Conservation (phyloP, 2,888 invertebrate genomes). For the Chironomus tentans region DNA sequence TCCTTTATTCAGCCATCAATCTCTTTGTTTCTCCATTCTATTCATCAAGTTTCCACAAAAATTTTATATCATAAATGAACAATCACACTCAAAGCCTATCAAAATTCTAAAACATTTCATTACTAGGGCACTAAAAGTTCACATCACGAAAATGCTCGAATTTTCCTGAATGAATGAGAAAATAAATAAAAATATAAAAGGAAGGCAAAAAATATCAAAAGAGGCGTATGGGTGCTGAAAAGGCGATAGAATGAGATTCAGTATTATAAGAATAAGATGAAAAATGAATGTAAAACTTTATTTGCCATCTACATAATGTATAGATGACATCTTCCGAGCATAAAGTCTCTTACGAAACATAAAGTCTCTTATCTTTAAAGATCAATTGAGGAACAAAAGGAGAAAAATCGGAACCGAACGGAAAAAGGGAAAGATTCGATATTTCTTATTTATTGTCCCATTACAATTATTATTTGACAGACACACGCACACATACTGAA, state of each 20-base stretch:
- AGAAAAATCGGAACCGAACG: background rate
- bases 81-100: too few species aligned
- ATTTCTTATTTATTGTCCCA: slow-evolving; percentile 23
- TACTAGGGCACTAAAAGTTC: too few species aligned
- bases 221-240: too few species aligned
- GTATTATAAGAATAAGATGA: background rate
- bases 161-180: too few species aligned
- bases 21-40: too few species aligned
- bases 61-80: too few species aligned
- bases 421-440: background rate
- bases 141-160: too few species aligned
- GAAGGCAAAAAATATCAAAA: too few species aligned
- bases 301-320: background rate
- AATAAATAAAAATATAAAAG: too few species aligned
- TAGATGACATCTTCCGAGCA: background rate
- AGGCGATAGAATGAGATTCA: too few species aligned
- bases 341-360: background rate
- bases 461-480: slow-evolving; percentile 24
- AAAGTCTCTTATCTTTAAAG: background rate
- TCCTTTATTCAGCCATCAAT: too few species aligned
- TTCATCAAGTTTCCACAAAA: background rate
- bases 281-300: background rate
- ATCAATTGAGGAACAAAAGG: background rate
- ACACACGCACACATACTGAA: slow-evolving; percentile 16
- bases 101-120: too few species aligned